Conservation (phyloP, 2,113 vertebrate species). For the Nesoenas mayeri region DNA sequence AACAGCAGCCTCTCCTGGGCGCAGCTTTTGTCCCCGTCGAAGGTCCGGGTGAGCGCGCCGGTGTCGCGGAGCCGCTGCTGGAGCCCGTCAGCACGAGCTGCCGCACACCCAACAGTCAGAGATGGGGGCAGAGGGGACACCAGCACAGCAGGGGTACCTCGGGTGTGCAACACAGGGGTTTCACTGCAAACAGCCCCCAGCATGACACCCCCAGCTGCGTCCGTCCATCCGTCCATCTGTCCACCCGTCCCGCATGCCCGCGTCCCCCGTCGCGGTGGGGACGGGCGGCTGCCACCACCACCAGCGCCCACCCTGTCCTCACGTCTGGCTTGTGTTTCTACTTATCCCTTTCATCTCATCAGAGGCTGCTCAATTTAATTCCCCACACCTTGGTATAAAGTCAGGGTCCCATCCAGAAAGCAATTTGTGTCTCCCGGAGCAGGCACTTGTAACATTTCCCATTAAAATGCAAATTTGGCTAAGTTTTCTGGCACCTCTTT, state of each 20-base stretch:
- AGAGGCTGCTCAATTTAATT: slow-evolving; percentile 20
- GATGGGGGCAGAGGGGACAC: not conserved
- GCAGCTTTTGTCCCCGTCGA: not conserved
- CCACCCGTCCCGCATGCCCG: not conserved
- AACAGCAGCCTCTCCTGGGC: not conserved
- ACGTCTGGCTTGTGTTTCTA: not conserved
- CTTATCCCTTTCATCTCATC: not conserved
- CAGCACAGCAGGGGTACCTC: not conserved
- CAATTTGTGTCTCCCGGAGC: slow-evolving; percentile 34
- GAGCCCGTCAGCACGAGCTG: too few species aligned
- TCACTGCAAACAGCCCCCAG: not conserved
- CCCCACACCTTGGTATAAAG: not conserved
- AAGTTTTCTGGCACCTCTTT: slow-evolving; percentile 46
- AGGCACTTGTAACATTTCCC: slow-evolving; percentile 45
- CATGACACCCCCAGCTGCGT: rapidly evolving
- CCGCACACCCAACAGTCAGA: not conserved
- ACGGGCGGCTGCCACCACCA: not conserved
- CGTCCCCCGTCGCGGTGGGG: rapidly evolving
- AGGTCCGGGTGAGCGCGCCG: not conserved
- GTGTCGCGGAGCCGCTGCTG: rapidly evolving
- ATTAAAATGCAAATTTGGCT: slow-evolving; percentile 67
- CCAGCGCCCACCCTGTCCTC: not conserved
- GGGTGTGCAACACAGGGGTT: rapidly evolving
- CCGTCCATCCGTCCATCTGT: too few species aligned
- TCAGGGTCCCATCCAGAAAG: not conserved